These are phyloP conservation scores for Anthopleura xanthogrammica DNA, from an alignment of 92 coral and sea anemone species.

Conservation along the genomic window DNA sequence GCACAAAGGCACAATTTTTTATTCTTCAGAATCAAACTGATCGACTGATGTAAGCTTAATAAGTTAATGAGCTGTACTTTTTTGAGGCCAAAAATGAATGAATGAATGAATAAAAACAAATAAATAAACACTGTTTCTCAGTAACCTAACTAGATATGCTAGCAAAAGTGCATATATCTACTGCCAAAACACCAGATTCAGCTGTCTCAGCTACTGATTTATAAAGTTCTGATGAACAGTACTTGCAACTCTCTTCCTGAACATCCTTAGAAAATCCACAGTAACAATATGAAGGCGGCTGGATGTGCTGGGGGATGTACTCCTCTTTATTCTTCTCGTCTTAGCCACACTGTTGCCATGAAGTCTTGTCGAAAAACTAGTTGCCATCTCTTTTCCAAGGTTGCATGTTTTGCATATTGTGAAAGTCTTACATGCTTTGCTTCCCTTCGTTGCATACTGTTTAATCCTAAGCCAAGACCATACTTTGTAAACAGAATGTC, in stretches of 20 bases:
- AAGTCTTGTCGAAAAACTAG: slow-evolving; percentile 62
- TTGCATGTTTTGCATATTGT: slow-evolving; percentile 61
- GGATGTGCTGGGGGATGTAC: slow-evolving; percentile 36
- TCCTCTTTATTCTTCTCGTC: slow-evolving; percentile 44
- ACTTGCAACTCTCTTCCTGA: slow-evolving; percentile 35
- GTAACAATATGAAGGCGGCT: slow-evolving; percentile 36
- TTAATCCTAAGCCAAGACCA: slow-evolving; percentile 61
- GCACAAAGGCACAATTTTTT: not conserved
- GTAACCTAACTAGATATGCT: not conserved
- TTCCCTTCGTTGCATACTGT: slow-evolving; percentile 63
- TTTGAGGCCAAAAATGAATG: too few species aligned
- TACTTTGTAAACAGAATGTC: slow-evolving; percentile 22
- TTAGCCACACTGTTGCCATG: slow-evolving; percentile 48
- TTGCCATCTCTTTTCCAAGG: slow-evolving; percentile 43
- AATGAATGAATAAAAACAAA: too few species aligned
- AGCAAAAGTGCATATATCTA: slow-evolving; percentile 2
- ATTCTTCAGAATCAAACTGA: too few species aligned
- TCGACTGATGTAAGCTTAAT: too few species aligned
- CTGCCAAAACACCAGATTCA: slow-evolving; percentile 18
- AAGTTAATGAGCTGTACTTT: too few species aligned
- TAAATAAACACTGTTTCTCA: slow-evolving; percentile 1
- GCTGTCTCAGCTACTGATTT: slow-evolving; percentile 5
- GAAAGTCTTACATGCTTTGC: slow-evolving; percentile 59
- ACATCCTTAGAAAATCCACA: slow-evolving; percentile 40
- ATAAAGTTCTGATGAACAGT: slow-evolving; percentile 46